Percentiles rank a stretch among this genome's conserved stretches.
Conservation (phyloP, 37 sponge, comb jelly and placozoan genomes). For the Oopsacas minuta region DNA sequence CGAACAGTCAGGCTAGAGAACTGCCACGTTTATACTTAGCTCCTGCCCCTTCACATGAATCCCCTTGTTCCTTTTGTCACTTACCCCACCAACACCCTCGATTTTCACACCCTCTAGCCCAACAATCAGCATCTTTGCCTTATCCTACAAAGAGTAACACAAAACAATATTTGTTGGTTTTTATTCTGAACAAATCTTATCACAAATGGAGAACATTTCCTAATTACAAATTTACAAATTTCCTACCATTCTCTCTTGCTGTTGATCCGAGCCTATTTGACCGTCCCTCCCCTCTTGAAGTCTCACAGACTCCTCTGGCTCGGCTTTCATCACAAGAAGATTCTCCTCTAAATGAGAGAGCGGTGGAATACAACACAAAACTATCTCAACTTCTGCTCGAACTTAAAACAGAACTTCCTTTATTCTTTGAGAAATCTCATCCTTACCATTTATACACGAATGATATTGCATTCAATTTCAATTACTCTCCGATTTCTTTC, state of each 20-base stretch:
- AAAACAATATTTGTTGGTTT: neutral
- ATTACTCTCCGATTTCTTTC: neutral
- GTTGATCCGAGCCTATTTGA: neutral
- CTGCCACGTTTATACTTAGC: neutral
- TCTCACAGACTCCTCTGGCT: neutral
- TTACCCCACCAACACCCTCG: neutral
- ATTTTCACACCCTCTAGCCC: neutral
- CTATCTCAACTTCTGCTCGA: neutral
- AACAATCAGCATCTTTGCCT: neutral
- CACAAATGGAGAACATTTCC: neutral
- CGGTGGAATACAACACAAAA: neutral
- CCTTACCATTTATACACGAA: neutral
- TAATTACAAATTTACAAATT: neutral
- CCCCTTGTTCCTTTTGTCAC: neutral
- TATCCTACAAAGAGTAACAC: neutral
- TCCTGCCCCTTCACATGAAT: neutral
- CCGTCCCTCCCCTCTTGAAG: neutral
- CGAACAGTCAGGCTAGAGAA: neutral
- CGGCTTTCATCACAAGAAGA: neutral
- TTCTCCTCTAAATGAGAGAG: neutral
- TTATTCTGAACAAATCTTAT: constrained; percentile 2
- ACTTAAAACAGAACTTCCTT: neutral
- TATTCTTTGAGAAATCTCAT: neutral
- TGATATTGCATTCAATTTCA: neutral
- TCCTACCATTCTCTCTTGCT: neutral